Evolutionary conservation across 2,797 vertebrate species (phyloP), one percentile per base, ranked within the genome.

Genomic region (Podarcis siculus): DNA sequence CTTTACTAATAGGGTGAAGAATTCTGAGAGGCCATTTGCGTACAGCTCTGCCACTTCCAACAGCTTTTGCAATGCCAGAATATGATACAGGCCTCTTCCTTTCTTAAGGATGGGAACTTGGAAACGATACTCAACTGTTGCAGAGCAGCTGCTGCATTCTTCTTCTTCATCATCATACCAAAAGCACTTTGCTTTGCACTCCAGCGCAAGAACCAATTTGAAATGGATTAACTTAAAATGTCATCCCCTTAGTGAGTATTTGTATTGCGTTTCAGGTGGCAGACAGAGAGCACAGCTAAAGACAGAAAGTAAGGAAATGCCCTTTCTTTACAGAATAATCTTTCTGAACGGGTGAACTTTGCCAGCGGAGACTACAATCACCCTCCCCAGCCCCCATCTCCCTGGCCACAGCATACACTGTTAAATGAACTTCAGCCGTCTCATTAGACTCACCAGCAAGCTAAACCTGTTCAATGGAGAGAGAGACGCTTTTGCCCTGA

Each of bases 221-320:
- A 89, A 93, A 92, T 77, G 58, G 88, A 89, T 93, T 91, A 86
- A 35, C 86, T 81, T 61, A 25, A 93, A 94, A 93, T 85, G 90
- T 87, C 91, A 93, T 39, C 73, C 88, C 42, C 76, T 86, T 79
- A 58, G 79, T 32, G 87, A 27, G 12, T 81, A 90, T 83, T 83
- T 89, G 64, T 82, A 77, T 21, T 71, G 67, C 80, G 86, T 88
- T 90, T 93, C 83, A 87, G 61, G 39, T 37, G 82, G 73, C 5
- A 72, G 81, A 88, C 42, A 42, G 90, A 91, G 80, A 86, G 42
- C 89, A 91, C 82, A 81, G 73, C 4, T 75, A 71, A 85, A 89
- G 64, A 86, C 87, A 91, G 89, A 87, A 75, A 3, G 55, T 45
- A 92, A 90, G n/a, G 71, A 89, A 75, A n/a, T 73, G 88, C 86